Percentiles rank a stretch among this genome's conserved stretches.
phyloP scores from a whole-genome alignment of 2,113 vertebrate genomes.

The Tamias sibiricus region DNA sequence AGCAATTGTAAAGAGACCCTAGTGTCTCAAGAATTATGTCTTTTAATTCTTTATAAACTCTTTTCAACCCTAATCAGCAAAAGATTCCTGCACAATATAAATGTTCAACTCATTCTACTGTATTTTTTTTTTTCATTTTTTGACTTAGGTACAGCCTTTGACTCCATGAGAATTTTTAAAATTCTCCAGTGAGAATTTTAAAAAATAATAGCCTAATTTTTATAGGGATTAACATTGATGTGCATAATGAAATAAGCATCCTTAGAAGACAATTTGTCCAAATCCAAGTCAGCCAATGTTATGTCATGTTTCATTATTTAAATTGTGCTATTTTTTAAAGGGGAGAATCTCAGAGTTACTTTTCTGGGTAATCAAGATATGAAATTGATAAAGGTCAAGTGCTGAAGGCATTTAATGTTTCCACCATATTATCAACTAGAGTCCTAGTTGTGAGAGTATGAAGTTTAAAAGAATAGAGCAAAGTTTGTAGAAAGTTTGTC shows the following conservation, averaged over 20 bases:
- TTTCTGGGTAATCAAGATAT: background rate
- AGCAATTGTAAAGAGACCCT: slow-evolving; percentile 73
- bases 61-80: slow-evolving; percentile 62
- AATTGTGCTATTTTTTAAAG: background rate
- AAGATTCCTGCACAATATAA: background rate
- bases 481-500: slow-evolving; percentile 12
- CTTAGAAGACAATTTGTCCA: slow-evolving; percentile 29
- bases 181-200: background rate
- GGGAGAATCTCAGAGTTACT: background rate
- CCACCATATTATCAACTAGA: background rate
- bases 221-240: slow-evolving; percentile 49
- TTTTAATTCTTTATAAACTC: slow-evolving; percentile 62
- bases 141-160: slow-evolving; percentile 53
- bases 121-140: slow-evolving; percentile 40
- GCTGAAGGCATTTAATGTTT: background rate
- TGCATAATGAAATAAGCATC: background rate
- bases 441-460: background rate
- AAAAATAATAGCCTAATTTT: background rate
- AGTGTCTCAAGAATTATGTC: slow-evolving; percentile 66
- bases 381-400: slow-evolving; percentile 27
- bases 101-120: slow-evolving; percentile 19
- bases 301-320: slow-evolving; percentile 23
- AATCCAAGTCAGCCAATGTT: background rate
- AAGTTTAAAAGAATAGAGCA: slow-evolving; percentile 31
- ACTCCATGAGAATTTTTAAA: background rate